Evolutionary conservation across 1,140 invertebrate genomes (phyloP), one percentile per base, ranked within the genome.

Genomic region (Neotoxoptera formosana): DNA sequence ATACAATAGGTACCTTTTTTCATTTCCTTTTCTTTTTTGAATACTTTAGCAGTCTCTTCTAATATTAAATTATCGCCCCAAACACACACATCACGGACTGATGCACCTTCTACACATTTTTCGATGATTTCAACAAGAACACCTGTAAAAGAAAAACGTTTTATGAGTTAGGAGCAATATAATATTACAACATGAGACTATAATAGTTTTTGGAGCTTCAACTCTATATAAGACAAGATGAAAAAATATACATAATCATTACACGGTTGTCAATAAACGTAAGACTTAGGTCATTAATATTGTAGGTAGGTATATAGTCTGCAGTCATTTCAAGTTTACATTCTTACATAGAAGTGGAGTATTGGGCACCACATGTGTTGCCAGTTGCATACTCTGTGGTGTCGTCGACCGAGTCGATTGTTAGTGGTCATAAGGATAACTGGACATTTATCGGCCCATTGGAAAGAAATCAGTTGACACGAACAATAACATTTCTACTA

Each of bases 11-110:
- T 47, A 41, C 34, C 98, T 96, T 99, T 99, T 95, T 99, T 99
- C 94, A 99, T 96, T 94, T 99, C 98, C 95, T 99, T 99, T 95
- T 99, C 98, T 95, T 99, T 99, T 96, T 99, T 99, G 95, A 99
- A 99, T 30, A 99, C 97, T 96, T 99, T 99, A 94, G 96, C 97
- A 89, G 99, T 99, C 96, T 99, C 99, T 94, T 99, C 99, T 51
- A 96, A 95, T 56, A 99, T 95, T 91, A 98, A 96, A 94, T 97
- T 96, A 95, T 99, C 99, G 81, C 99, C 99, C 95, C 96, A 97
- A 95, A 98, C 97, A 96, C 99, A 99, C 94, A 99, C 97, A 95
- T 98, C 97, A 94, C 98, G 96, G 11, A 99, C 98, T 91, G 98
- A 99, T 56, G 97, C 98, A 94, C 98, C 98, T 93, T 96, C 96